Conservation (phyloP, 2,113 vertebrate genomes). For the Cynopterus brachyotis region DNA sequence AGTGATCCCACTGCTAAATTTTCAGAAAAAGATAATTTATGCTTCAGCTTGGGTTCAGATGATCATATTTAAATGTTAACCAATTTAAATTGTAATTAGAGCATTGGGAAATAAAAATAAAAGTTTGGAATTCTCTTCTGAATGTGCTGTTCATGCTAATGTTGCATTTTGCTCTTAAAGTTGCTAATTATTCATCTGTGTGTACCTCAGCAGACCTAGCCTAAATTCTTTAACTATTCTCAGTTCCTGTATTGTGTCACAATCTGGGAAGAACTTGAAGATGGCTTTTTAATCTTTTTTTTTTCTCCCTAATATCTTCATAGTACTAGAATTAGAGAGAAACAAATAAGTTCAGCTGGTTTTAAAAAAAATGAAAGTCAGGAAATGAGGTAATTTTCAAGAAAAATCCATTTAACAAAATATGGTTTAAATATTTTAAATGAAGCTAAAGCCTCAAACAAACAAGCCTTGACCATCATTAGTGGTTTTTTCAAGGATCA, state of each 20-base stretch:
- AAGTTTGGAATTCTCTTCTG: background rate
- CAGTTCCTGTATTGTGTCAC: background rate
- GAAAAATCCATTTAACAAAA: background rate
- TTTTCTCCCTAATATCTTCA: background rate
- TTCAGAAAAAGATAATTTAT: background rate
- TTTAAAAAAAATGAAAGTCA: background rate
- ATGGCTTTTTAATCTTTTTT: background rate
- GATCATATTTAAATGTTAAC: conserved; percentile 2
- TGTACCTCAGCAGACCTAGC: background rate
- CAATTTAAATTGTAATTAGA: conserved; percentile 16
- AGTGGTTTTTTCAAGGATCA: background rate
- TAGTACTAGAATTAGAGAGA: background rate
- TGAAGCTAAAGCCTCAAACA: background rate
- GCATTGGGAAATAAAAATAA: background rate
- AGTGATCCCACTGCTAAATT: background rate
- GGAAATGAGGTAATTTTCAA: background rate
- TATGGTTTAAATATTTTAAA: background rate
- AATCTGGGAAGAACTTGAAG: background rate
- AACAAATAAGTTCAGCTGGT: background rate
- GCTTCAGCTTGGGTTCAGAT: background rate
- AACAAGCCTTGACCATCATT: background rate
- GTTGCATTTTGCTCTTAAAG: background rate
- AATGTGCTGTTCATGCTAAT: conserved; percentile 42
- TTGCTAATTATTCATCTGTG: conserved; percentile 31
- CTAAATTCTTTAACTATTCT: conserved; percentile 1